phyloP scores from a whole-genome alignment of 2,797 vertebrate genomes.

The Cryptoprocta ferox region DNA sequence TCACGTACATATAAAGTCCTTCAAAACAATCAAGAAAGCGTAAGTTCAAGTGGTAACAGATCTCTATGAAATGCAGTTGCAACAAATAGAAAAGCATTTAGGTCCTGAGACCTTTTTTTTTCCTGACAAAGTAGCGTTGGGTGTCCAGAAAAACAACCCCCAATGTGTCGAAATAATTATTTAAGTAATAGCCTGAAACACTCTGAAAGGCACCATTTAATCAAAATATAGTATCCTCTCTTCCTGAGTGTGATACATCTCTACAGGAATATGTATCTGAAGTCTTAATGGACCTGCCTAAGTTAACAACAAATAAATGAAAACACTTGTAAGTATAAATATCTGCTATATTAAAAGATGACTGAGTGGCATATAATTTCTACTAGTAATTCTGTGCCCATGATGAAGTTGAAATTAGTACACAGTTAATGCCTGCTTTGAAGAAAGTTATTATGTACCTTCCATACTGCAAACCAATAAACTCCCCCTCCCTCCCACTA shows the following conservation, averaged over 20 bases:
- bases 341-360: slow-evolving; percentile 45
- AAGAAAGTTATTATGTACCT: slow-evolving; percentile 67
- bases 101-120: not conserved
- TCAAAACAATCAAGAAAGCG: not conserved
- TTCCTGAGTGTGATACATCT: not conserved
- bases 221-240: not conserved
- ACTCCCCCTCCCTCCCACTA: slow-evolving; percentile 83
- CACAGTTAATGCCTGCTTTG: slow-evolving; percentile 43
- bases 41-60: not conserved
- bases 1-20: not conserved
- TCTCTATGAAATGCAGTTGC: not conserved
- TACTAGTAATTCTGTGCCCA: not conserved
- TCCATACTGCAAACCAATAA: slow-evolving; percentile 74
- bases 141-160: not conserved
- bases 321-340: slow-evolving; percentile 42
- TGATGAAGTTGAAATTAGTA: not conserved
- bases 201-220: not conserved
- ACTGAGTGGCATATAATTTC: slow-evolving; percentile 35
- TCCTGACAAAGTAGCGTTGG: no score
- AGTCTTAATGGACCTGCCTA: not conserved
- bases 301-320: slow-evolving; percentile 55
- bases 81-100: not conserved
- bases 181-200: slow-evolving; percentile 26
- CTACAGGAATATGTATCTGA: not conserved
- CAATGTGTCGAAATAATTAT: not conserved